Evolutionary conservation across 2,797 vertebrate genomes (phyloP).

Genomic region (Dendrocincla tyrannina): DNA sequence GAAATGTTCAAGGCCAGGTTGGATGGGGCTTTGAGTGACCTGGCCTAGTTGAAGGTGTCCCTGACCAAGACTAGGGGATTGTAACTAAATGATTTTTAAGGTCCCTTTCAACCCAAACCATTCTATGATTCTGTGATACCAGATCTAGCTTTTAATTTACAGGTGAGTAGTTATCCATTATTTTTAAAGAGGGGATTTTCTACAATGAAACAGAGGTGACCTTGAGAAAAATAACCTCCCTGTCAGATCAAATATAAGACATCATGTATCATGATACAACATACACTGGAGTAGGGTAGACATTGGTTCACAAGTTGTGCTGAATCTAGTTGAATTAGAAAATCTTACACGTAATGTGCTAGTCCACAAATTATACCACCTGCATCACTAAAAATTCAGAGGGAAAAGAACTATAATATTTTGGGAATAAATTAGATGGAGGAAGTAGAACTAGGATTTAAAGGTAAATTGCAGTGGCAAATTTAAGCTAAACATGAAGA

Average conservation of each 20-base stretch:
- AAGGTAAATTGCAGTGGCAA: not conserved
- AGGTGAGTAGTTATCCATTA: not conserved
- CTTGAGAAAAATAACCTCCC: not conserved
- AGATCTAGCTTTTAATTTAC: not conserved
- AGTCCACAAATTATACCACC: not conserved
- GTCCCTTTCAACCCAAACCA: not conserved
- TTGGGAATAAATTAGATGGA: not conserved
- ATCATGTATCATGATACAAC: not conserved
- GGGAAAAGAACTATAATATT: not conserved
- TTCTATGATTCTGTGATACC: not conserved
- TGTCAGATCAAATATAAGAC: not conserved
- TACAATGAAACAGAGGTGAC: not conserved
- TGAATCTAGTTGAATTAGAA: not conserved
- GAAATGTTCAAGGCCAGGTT: not conserved
- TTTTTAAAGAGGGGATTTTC: not conserved
- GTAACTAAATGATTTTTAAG: not conserved
- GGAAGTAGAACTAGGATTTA: not conserved
- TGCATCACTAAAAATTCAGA: not conserved
- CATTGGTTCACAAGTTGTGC: not conserved
- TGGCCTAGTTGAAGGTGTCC: not conserved
- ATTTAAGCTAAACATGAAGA: not conserved
- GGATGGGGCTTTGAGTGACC: not conserved
- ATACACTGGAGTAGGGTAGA: not conserved
- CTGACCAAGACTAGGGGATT: accelerated
- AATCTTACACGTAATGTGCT: not conserved